These are phyloP conservation scores for Dromas ardeola DNA, from an alignment of 2,113 vertebrate species.

Conservation along the genomic window DNA sequence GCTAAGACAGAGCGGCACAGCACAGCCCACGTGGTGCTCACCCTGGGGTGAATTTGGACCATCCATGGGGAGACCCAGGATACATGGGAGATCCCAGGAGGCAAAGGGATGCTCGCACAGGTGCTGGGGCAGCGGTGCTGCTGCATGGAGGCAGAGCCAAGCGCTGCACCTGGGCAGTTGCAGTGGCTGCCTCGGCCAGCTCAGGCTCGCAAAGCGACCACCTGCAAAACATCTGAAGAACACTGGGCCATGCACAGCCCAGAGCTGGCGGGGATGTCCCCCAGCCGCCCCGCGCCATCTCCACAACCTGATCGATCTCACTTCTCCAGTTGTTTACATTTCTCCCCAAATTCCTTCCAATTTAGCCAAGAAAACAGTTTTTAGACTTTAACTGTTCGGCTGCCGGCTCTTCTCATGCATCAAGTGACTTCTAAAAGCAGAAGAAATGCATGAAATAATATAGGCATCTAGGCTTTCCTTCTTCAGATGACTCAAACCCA, in stretches of 20 bases:
- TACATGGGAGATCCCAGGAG: accelerated
- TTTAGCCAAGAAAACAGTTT: neutral
- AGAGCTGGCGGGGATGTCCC: neutral
- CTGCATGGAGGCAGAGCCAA: accelerated
- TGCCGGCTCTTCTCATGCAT: neutral
- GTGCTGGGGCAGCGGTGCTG: accelerated
- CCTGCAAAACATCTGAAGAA: accelerated
- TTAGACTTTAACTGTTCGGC: neutral
- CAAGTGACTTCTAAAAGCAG: neutral
- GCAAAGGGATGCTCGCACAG: neutral
- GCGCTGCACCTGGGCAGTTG: accelerated
- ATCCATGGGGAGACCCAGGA: accelerated
- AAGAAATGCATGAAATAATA: neutral
- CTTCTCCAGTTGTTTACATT: neutral
- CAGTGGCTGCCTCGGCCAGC: accelerated
- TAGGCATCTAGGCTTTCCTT: neutral
- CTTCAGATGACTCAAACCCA: neutral
- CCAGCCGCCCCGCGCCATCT: accelerated
- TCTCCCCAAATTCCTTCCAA: neutral
- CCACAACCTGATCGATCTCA: neutral
- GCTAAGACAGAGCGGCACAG: neutral
- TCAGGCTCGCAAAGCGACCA: neutral
- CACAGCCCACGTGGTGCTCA: accelerated
- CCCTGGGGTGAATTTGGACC: accelerated
- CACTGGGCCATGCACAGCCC: neutral